Evolutionary conservation across 2,113 vertebrate species (phyloP), one percentile per base, ranked within the genome.

Genomic region (Oenanthe oenanthe): DNA sequence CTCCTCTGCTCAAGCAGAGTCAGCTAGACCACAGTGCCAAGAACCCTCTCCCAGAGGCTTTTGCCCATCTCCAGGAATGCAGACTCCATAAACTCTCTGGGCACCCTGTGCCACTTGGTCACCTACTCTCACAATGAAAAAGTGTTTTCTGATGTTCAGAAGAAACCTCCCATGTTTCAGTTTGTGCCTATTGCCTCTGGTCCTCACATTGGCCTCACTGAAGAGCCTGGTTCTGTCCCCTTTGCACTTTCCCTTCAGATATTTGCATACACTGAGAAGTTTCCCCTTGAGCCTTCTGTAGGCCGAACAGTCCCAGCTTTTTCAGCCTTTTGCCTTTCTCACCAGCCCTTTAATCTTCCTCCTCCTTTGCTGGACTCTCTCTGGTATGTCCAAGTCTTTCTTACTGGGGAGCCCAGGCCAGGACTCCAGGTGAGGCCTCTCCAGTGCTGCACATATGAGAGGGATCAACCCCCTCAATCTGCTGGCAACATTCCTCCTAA

Each of bases 61-160:
- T 0, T 43, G 17, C 29, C 0, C 3, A 42, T 16, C 57, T 71
- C n/a, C 38, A 70, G 42, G 31, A 20, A 54, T 9, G 11, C 15
- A 34, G 20, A 71, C 11, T 53, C 19, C 16, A 67, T 14, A 19
- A 7, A 1, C 3, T 73, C 56, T 9, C 31, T 47, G 13, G 11
- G 40, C 13, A 65, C 29, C 7, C 5, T 57, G 29, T 17, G 17
- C 36, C 61, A 40, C 18, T 17, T 17, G 2, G 21, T 34, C 31
- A 80, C 34, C 20, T 21, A 84, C 13, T 7, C 47, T 62, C 42
- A 43, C 19, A 38, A 24, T 4, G 17, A 9, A 48, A 25, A 53
- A 58, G 28, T 5, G 3, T 36, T 58, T 58, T 53, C 45, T 7
- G 8, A 50, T 31, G 8, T 9, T 31, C 53, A 32, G 26, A 31